Conservation (phyloP, 1,140 invertebrate species). For the Globodera ellingtonae region DNA sequence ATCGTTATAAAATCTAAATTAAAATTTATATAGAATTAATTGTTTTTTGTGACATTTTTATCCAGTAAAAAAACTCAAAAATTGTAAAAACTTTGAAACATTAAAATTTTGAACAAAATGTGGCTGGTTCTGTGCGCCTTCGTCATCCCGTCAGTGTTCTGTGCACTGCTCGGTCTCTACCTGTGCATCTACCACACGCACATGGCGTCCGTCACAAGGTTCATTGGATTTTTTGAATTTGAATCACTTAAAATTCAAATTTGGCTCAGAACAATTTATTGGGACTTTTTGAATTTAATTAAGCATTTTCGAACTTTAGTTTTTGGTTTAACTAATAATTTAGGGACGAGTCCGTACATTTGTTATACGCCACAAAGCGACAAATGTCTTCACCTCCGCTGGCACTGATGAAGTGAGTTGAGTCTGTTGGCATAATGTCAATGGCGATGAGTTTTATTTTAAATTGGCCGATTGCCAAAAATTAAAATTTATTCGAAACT, state of each 20-base stretch:
- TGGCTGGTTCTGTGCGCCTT: constrained; percentile 19
- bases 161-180: constrained; percentile 28
- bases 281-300: neutral
- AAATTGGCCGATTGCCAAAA: too few relatives aligned
- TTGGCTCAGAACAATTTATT: too few relatives aligned
- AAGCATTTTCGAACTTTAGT: too few relatives aligned
- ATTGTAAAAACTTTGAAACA: neutral
- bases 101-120: constrained; percentile 8
- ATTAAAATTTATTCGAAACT: too few relatives aligned
- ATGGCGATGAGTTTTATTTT: too few relatives aligned
- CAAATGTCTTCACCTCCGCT: neutral
- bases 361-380: neutral
- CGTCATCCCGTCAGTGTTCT: constrained; percentile 28
- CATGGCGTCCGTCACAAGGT: neutral
- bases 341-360: neutral
- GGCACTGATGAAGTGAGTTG: neutral
- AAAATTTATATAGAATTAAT: too few relatives aligned
- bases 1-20: too few relatives aligned
- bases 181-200: constrained; percentile 14
- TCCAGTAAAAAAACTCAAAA: neutral
- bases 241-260: neutral
- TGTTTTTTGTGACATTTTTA: too few relatives aligned
- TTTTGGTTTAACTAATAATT: neutral
- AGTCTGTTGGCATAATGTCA: too few relatives aligned
- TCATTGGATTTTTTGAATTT: neutral